phyloP scores from a whole-genome alignment of 2,797 vertebrate genomes.

The Micropoecilia bifurca region DNA sequence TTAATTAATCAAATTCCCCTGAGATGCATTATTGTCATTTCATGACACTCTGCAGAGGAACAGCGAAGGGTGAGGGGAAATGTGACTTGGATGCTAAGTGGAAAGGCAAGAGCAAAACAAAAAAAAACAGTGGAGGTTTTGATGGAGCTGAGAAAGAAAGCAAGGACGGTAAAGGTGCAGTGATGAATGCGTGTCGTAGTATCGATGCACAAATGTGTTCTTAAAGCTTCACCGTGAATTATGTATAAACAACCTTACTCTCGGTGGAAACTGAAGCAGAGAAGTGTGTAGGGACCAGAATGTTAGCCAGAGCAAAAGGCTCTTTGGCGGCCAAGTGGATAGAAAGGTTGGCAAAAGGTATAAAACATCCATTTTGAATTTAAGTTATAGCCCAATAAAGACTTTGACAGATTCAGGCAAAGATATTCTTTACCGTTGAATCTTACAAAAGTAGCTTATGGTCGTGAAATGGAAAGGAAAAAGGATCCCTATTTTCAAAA shows the following conservation, averaged over 20 bases:
- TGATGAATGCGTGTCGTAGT: conserved; percentile 56
- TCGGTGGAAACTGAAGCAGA: conserved; percentile 27
- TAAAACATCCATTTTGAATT: not conserved
- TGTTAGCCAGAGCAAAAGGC: conserved; percentile 24
- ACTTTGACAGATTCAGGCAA: not conserved
- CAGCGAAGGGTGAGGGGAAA: conserved; percentile 31
- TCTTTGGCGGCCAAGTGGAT: conserved; percentile 15
- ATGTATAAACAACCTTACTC: conserved; percentile 59
- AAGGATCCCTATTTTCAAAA: not conserved
- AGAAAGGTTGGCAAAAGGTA: not conserved
- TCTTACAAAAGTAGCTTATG: not conserved
- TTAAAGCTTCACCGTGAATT: conserved; percentile 62
- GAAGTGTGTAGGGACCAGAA: conserved; percentile 21
- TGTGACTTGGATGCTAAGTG: not conserved
- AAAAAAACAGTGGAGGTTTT: conserved; percentile 18
- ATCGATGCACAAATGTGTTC: conserved; percentile 39
- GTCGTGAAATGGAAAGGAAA: not conserved
- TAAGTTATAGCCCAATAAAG: not conserved
- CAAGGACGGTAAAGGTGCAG: conserved; percentile 7
- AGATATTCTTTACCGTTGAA: not conserved
- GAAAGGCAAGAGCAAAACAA: conserved; percentile 8
- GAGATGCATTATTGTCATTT: conserved; percentile 14
- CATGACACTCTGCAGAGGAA: conserved; percentile 30
- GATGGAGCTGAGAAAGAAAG: conserved; percentile 19
- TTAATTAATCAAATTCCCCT: conserved; percentile 42